A percentile compares a stretch with the other conserved stretches of the same genome.
Evolutionary conservation across 2,797 vertebrate genomes (phyloP).

Genomic region (Ficedula albicollis): DNA sequence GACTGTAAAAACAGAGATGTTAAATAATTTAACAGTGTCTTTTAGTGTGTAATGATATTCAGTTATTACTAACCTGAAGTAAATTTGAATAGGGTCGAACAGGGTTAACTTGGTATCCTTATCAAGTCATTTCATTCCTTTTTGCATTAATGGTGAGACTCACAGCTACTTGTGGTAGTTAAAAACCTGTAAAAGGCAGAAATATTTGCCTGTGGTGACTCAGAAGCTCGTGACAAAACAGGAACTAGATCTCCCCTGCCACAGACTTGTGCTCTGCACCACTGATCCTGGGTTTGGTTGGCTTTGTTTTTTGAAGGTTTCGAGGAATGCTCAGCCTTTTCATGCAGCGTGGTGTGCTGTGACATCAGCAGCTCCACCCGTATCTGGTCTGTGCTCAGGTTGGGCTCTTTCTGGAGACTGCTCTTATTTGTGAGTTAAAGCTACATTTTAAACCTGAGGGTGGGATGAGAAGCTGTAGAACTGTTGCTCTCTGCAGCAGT

Average conservation of each 20-base stretch:
- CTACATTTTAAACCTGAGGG: not conserved
- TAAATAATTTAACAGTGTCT: not conserved
- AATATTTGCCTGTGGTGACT: not conserved
- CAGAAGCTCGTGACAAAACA: conserved; percentile 28
- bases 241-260: not conserved
- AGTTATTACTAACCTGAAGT: not conserved
- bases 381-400: not conserved
- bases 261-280: not conserved
- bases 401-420: not conserved
- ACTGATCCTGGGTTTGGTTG: not conserved
- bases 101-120: not conserved
- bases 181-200: not conserved
- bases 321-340: not conserved
- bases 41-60: not conserved
- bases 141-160: not conserved
- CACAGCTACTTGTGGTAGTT: not conserved
- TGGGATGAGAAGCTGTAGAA: not conserved
- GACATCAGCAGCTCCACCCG: not conserved
- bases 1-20: not conserved
- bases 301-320: not conserved
- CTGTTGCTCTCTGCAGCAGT: not conserved
- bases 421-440: not conserved
- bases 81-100: not conserved
- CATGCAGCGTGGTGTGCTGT: not conserved
- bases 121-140: not conserved